Conservation (phyloP, 1,140 invertebrate species). For the Eriocheir sinensis region DNA sequence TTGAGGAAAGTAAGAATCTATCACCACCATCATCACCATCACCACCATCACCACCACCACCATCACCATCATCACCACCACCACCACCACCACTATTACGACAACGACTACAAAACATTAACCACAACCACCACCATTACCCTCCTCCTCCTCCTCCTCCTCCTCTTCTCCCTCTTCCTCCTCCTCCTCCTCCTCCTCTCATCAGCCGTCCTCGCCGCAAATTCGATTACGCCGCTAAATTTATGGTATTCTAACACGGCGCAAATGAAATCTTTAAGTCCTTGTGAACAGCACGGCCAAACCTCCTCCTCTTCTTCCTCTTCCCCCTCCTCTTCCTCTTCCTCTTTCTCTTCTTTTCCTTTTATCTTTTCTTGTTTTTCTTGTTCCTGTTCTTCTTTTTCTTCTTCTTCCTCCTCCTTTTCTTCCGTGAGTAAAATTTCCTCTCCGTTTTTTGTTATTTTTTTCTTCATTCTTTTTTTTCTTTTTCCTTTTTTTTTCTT, state of each 20-base stretch:
- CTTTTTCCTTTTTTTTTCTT: too few species aligned
- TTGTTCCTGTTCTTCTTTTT: too few species aligned
- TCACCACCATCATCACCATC: neutral
- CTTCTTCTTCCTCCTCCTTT: too few species aligned
- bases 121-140: neutral
- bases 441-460: too few species aligned
- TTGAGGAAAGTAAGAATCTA: too few species aligned
- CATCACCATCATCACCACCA: neutral
- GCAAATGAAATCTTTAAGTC: slow-evolving; percentile 76
- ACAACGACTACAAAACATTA: neutral
- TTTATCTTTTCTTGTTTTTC: too few species aligned
- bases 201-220: slow-evolving; percentile 55
- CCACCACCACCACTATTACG: neutral
- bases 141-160: neutral
- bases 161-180: neutral
- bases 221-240: slow-evolving; percentile 71
- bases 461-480: too few species aligned
- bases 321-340: slow-evolving; percentile 70
- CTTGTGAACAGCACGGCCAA: neutral
- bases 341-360: too few species aligned
- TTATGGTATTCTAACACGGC: slow-evolving; percentile 73
- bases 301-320: too few species aligned
- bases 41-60: neutral
- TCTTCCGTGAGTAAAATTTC: too few species aligned
- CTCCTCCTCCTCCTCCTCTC: slow-evolving; percentile 47